Evolutionary conservation across 2,888 invertebrate species (phyloP).

Genomic region (Atrina japonica): DNA sequence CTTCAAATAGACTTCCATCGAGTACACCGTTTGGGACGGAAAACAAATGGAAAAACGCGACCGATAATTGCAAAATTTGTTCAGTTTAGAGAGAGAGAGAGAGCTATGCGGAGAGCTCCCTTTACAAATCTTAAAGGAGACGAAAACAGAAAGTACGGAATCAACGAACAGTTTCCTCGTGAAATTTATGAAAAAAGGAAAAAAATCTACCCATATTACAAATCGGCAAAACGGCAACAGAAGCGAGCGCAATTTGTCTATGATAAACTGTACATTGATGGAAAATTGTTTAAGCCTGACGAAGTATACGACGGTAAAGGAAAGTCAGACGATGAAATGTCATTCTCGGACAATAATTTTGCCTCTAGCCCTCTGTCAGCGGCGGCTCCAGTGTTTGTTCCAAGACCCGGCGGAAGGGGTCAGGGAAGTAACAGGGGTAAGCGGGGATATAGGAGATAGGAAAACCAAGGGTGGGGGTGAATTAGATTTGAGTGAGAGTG

Average conservation of each 20-base stretch:
- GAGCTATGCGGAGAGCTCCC: constrained; percentile 1
- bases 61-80: constrained; percentile 22
- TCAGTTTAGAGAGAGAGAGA: constrained; percentile 6
- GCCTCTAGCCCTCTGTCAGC: no score
- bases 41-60: not conserved
- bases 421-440: not conserved
- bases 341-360: no score
- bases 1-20: constrained; percentile 13
- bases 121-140: constrained; percentile 5
- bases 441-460: not conserved
- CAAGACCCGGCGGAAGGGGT: not conserved
- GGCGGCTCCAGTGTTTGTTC: not conserved
- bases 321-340: not conserved
- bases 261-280: constrained; percentile 6
- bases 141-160: constrained; percentile 18
- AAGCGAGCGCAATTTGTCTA: not conserved
- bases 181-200: constrained; percentile 18
- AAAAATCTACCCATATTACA: not conserved
- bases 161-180: constrained; percentile 15
- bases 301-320: not conserved
- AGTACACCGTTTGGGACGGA: constrained; percentile 20
- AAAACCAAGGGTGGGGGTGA: constrained; percentile 2
- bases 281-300: not conserved
- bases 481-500: no score
- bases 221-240: no score